Base-by-base conservation (phyloP, 2,113 vertebrate genomes). In the Electrona antarctica region DNA sequence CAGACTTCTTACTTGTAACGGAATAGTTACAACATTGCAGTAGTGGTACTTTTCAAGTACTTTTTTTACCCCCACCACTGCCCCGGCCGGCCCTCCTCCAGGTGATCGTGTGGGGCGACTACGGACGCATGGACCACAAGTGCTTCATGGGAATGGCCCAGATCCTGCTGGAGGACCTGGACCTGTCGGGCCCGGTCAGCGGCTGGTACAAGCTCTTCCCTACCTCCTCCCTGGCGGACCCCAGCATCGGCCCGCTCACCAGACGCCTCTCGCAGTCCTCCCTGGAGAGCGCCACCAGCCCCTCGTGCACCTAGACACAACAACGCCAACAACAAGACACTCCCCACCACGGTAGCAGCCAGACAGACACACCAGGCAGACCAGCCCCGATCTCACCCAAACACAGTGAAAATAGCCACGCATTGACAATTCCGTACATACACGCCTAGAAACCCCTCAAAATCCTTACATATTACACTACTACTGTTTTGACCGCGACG, bases 141-240 rank as follows among this genome's bases (percentile, higher is more conserved):
- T 97, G 96, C 93, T 99, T 99, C 96, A 98, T 99, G 98, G 98
- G 98, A 72, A 97, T 98, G 97, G 97, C 96, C 48, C 97, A 98
- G 93, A 98, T 99, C 86, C 93, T 98, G 62, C 87, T 99, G 87
- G 98, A 99, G 33, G 98, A 99, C 93, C 93, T 99, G 81, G 98
- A 99, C 84, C 94, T 99, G 87, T 95, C 95, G 41, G 93, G 93
- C 6, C 71, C 74, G 0, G 94, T 98, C 59, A 78, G 93, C 0
- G 98, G 98, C 89, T 99, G 98, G 98, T 99, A 97, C 92, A 99
- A 96, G 96, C 96, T 99, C 89, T 99, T 99, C 91, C 98, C 98
- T 81, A 98, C 97, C 33, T 98, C 97, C 69, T 99, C 98, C 3
- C 87, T 99, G 93, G 97, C 96, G 3, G 97, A 99, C 82, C 96